Base-by-base conservation (phyloP, 2,797 vertebrate species). In the Eurystomus glaucurus region DNA sequence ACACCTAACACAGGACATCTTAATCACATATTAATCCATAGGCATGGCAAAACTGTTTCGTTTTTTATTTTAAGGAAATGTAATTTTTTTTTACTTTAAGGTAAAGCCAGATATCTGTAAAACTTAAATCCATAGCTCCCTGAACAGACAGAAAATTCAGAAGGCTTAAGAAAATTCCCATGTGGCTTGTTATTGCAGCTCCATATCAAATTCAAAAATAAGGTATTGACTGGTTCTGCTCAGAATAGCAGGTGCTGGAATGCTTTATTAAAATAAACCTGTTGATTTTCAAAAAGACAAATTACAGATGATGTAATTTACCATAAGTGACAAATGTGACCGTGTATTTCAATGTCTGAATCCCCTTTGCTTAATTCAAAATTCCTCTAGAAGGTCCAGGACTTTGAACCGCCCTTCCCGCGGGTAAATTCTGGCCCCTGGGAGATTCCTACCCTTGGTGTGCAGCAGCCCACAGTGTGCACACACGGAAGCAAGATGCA, bases 161-260 rank as follows among this genome's bases (percentile, higher is more conserved):
- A 91, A 87, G 41, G 70, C 68, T 96, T 94, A 95, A 96, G 90
- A 94, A 96, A 97, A 94, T 19, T 93, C 94, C 90, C 85, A 91
- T 88, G 94, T 93, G 89, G 85, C 85, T 94, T 96, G 89, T 96
- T 96, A 94, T 95, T 97, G 83, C 33, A 88, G 94, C 92, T 89
- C 85, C 84, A 69, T 88, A 94, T 89, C 83, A 71, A 95, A 96
- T 33, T 68, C 88, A 95, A 96, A 93, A 95, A 78, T 80, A 97
- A 94, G 72, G 88, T 89, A 95, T 93, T 85, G 45, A 89, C 64
- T 86, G 39, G 65, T 89, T 93, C 58, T 88, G 74, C 80, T 64
- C 51, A 83, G 78, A 97, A 97, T 22, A 92, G 43, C 90, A 88
- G 64, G 95, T 93, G 93, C 88, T 66, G 68, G 87, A 91, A 48